Evolutionary conservation across 2,797 vertebrate species (phyloP), one percentile per base, ranked within the genome.

Genomic region (Hipposideros larvatus): DNA sequence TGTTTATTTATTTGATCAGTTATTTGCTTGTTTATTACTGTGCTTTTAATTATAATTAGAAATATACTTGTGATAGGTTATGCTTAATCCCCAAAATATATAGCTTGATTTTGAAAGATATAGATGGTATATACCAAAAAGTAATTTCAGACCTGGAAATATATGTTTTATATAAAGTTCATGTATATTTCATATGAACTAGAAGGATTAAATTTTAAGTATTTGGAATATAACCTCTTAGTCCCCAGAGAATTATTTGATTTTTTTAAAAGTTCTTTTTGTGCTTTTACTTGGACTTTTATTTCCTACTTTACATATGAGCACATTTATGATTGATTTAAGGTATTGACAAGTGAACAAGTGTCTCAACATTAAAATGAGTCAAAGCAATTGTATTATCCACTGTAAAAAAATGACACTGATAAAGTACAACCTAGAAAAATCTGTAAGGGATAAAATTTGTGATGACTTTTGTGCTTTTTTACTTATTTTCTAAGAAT

Each of bases 271-370:
- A 90, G 10, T 97, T 57, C 34, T 94, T 73, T 94, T 98, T 89
- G 43, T 94, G 26, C 68, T 92, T 96, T 28, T 83, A 68, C 51
- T 68, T 90, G 16, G 3, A 61, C 11, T 31, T 61, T 88, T 74
- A 79, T 55, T 96, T 96, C 61, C 37, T 48, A 41, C 22, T 78
- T 31, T 95, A 97, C 68, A 94, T 71, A 96, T 96, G 43, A 97
- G 90, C 4, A 97, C 96, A 95, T 94, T 96, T 97, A 53, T 79
- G 73, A 97, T 97, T 98, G 46, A 88, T 94, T 73, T 94, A 71
- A 97, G 70, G 65, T 59, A 22, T 51, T 98, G 87, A 96, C 68
- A 97, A 77, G 74, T 96, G 53, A 98, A 94, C 97, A 46, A 87
- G 57, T 82, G 51, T 80, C 92, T 94, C 74, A 88, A 34, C 26